phyloP scores from a whole-genome alignment of 2,113 vertebrate species.

The Solea senegalensis region DNA sequence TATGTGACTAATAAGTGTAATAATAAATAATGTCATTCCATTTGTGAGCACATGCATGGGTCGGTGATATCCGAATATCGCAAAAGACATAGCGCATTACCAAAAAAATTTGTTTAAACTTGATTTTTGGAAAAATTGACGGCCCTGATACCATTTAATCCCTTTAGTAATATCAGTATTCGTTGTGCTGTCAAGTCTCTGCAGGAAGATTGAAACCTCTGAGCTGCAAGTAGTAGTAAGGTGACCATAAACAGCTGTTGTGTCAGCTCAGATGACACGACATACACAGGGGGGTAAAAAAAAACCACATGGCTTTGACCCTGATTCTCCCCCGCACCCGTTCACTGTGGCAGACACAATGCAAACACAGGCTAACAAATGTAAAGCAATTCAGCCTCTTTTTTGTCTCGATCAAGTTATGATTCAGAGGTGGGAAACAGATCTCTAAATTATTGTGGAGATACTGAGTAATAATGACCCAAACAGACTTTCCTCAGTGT shows the following conservation, averaged over 20 bases:
- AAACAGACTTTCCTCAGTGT: slow-evolving; percentile 33
- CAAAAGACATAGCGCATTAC: no score
- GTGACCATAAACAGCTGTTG: slow-evolving; percentile 69
- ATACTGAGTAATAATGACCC: slow-evolving; percentile 21
- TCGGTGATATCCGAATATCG: no score
- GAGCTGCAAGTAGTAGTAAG: slow-evolving; percentile 10
- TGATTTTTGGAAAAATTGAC: no score
- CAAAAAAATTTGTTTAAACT: no score
- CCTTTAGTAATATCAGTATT: no score
- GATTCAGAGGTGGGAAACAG: slow-evolving; percentile 11
- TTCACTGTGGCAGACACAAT: slow-evolving; percentile 32
- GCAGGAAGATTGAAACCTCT: background rate
- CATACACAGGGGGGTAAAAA: slow-evolving; percentile 36
- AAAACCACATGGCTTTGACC: slow-evolving; percentile 49
- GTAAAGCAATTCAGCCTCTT: slow-evolving; percentile 1
- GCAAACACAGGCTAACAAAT: slow-evolving; percentile 45
- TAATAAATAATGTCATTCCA: no score
- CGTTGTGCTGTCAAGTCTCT: no score
- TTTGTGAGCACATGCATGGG: no score
- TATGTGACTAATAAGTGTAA: no score
- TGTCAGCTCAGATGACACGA: slow-evolving; percentile 51
- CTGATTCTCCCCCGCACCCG: slow-evolving; percentile 44
- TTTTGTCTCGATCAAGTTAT: slow-evolving; percentile 13
- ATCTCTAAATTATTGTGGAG: slow-evolving; percentile 16
- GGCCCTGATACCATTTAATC: no score